These are phyloP conservation scores for Chaenocephalus aceratus DNA, from an alignment of 2,113 vertebrate species.

Conservation along the genomic window DNA sequence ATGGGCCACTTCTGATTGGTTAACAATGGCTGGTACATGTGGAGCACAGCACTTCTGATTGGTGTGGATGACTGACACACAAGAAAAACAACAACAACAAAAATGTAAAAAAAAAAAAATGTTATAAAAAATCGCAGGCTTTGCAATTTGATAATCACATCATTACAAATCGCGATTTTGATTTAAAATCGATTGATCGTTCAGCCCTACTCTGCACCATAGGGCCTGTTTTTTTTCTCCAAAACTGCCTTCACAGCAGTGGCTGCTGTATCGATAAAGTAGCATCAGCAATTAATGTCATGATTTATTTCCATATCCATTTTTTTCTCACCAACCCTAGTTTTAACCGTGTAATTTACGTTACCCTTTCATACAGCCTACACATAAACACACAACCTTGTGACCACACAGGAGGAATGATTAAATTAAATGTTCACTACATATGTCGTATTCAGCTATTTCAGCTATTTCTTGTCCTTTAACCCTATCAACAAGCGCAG, in stretches of 20 bases:
- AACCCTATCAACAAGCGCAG: not conserved
- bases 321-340: no score
- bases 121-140: no score
- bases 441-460: not conserved
- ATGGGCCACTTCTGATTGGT: no score
- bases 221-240: not conserved
- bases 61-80: no score
- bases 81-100: no score
- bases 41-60: no score
- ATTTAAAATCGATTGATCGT: no score
- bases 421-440: not conserved
- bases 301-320: not conserved
- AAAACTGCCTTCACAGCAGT: not conserved
- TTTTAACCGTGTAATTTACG: not conserved
- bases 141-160: no score
- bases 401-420: not conserved
- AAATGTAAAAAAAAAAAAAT: no score
- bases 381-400: not conserved
- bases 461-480: not conserved
- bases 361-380: not conserved
- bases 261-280: not conserved
- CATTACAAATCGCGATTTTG: no score
- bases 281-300: not conserved
- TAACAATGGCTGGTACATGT: no score
- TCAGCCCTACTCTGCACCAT: not conserved